Base-by-base conservation (phyloP, 1,140 invertebrate species). In the Adoxophyes honmai region DNA sequence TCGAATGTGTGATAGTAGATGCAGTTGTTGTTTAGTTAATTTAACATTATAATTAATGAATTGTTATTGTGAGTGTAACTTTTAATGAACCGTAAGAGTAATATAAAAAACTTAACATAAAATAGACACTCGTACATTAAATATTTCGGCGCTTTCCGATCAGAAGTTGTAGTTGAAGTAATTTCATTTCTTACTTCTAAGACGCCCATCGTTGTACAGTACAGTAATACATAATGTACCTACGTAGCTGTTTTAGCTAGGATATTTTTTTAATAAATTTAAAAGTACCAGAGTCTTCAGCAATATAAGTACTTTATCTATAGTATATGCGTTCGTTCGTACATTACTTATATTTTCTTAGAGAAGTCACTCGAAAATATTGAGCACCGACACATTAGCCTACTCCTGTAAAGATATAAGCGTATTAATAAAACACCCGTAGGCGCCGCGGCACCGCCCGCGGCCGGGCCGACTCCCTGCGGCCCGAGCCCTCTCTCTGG, bases 1-100 rank as follows among this genome's bases (percentile, higher is more conserved):
- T 90, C 82, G 83, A 90, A 90, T 88, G 89, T 90, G 89, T 90
- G 89, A 90, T 90, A 90, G 86, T 89, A 90, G 87, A 86, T 85
- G 85, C 86, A 86, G 86, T 89, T 88, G 87, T 90, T 89, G 88
- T 89, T 89, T 89, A 88, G 86, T 89, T 89, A 89, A 86, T 88
- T 86, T 75, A 78, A 56, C 33, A 64, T 64, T 78, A 82, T 80
- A 72, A 60, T 60, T 56, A 60, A 76, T 81, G 65, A 84, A 88
- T 88, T 79, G 83, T 88, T 89, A 88, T 86, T 72, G 83, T 88
- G 85, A 80, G 74, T 84, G 83, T 89, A 88, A 88, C 74, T 76
- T 85, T 84, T 82, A 78, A 82, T 84, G 79, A 84, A 78, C 68
- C 67, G 64, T 82, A 81, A 77, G 74, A 77, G 66, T 69, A 73